These are phyloP conservation scores for Allolobophora icterica DNA, from an alignment of 2,888 invertebrate genomes.

Conservation along the genomic window DNA sequence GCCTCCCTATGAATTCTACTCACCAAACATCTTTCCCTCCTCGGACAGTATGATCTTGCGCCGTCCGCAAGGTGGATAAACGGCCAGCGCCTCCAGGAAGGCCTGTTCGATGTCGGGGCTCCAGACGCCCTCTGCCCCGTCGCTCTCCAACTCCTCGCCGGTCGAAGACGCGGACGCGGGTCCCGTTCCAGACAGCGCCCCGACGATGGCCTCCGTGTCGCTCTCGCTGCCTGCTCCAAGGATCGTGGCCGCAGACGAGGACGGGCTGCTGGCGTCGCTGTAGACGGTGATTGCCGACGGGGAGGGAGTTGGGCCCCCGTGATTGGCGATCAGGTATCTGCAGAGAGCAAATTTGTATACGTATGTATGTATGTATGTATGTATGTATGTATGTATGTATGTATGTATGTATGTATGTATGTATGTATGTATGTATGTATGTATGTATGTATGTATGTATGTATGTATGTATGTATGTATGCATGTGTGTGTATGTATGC, in stretches of 20 bases:
- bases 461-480: not conserved
- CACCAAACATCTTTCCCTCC: constrained; percentile 99
- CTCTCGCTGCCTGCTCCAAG: constrained; percentile 3
- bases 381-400: not conserved
- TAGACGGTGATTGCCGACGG: not conserved
- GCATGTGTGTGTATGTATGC: not conserved
- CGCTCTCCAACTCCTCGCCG: constrained; percentile 82
- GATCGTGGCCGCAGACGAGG: not conserved
- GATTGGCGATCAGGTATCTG: constrained; percentile 30
- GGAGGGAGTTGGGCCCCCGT: not conserved
- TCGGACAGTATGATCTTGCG: constrained; percentile 99
- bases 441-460: not conserved
- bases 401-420: not conserved
- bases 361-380: not conserved
- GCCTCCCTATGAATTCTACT: constrained; percentile 20
- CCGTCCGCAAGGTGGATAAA: constrained; percentile 98
- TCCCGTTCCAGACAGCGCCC: not conserved
- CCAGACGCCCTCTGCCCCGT: constrained; percentile 99
- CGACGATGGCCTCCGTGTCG: not conserved
- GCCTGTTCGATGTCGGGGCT: constrained; percentile 99
- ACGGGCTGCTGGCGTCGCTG: constrained; percentile 31
- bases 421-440: not conserved
- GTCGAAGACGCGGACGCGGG: constrained; percentile 12
- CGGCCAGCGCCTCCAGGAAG: constrained; percentile 98
- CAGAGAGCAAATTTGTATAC: not conserved